phyloP scores from a whole-genome alignment of 1,140 invertebrate genomes.

The Drosophila erecta region DNA sequence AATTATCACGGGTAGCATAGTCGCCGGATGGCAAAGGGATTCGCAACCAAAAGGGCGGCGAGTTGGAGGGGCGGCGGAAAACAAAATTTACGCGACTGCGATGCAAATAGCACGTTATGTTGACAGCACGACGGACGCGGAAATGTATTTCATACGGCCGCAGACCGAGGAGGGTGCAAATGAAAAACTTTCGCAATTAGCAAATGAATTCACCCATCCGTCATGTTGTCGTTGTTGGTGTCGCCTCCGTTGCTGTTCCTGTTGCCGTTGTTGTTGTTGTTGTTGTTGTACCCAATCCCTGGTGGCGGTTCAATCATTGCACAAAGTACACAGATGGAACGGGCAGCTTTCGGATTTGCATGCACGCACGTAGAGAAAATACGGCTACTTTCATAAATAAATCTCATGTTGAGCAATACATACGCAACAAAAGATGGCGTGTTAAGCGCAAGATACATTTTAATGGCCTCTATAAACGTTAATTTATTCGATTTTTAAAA shows the following conservation, averaged over 20 bases:
- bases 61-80: slow-evolving; percentile 22
- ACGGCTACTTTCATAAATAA: not conserved
- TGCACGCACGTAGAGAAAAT: not conserved
- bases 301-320: slow-evolving; percentile 76
- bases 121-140: slow-evolving; percentile 52
- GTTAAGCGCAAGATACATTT: too few relatives aligned
- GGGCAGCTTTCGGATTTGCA: not conserved
- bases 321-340: slow-evolving; percentile 27
- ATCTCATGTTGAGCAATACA: too few relatives aligned
- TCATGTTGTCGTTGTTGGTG: slow-evolving; percentile 66
- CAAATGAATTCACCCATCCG: slow-evolving; percentile 84
- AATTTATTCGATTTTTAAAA: too few relatives aligned
- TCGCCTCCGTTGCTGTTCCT: slow-evolving; percentile 18
- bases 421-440: too few relatives aligned
- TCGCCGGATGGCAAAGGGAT: slow-evolving; percentile 1
- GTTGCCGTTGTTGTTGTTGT: slow-evolving; percentile 5
- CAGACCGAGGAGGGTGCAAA: slow-evolving; percentile 44
- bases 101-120: slow-evolving; percentile 65
- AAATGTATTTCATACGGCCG: slow-evolving; percentile 41
- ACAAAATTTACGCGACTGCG: slow-evolving; percentile 58
- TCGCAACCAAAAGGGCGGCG: not conserved
- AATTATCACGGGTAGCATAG: slow-evolving; percentile 33
- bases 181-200: slow-evolving; percentile 83
- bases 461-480: too few relatives aligned
- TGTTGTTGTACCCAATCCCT: slow-evolving; percentile 56